These are phyloP conservation scores for Zeuzera pyrina DNA, from an alignment of 2,888 invertebrate genomes.

Conservation along the genomic window DNA sequence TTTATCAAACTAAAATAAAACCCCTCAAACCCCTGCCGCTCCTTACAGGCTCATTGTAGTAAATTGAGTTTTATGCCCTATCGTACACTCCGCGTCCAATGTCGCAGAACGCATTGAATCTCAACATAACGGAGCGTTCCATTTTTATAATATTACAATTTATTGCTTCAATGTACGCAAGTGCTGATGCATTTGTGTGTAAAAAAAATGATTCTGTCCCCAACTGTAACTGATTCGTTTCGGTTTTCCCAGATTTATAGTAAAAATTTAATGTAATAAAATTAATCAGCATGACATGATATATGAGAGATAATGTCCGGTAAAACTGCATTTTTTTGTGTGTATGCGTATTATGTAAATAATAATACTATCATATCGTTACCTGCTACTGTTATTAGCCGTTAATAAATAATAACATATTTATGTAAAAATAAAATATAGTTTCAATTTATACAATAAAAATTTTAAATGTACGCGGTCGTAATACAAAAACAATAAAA, in stretches of 20 bases:
- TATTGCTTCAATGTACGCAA: constrained; percentile 42
- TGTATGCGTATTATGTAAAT: no score
- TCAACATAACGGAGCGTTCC: constrained; percentile 25
- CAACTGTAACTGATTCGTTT: constrained; percentile 32
- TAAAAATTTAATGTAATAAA: constrained; percentile 19
- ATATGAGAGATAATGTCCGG: no score
- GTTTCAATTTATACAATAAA: no score
- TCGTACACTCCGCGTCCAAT: constrained; percentile 33
- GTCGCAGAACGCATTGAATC: constrained; percentile 60
- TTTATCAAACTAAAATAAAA: no score
- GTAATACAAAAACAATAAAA: no score
- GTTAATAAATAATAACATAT: no score
- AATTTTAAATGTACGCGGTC: no score
- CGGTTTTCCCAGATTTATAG: constrained; percentile 23
- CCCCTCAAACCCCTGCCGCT: background rate
- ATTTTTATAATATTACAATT: constrained; percentile 55
- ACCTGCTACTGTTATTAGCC: no score
- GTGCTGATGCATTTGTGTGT: constrained; percentile 34
- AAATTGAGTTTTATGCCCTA: constrained; percentile 55
- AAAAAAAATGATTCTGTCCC: constrained; percentile 21
- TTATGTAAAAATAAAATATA: no score
- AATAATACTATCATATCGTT: no score
- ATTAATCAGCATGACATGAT: no score
- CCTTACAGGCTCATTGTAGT: constrained; percentile 25
- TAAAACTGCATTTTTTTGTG: no score